Percentiles rank a stretch among this genome's conserved stretches.
phyloP scores from a whole-genome alignment of 1,140 invertebrate species.

The Mizuhopecten yessoensis region DNA sequence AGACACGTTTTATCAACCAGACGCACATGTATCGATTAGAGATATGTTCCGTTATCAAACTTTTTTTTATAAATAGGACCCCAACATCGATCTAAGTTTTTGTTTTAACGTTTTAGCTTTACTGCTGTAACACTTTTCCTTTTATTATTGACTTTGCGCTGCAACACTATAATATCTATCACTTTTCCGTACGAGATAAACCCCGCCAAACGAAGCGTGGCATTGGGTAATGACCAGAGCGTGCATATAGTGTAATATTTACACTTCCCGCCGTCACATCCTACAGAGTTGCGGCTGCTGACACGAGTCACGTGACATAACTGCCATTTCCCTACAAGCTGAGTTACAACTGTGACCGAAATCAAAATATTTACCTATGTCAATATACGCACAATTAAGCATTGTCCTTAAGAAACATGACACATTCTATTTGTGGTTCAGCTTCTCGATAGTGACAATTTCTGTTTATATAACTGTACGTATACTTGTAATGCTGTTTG shows the following conservation, averaged over 20 bases:
- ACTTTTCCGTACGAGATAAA: not conserved
- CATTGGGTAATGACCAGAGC: not conserved
- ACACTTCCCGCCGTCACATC: not conserved
- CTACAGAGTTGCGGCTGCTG: not conserved
- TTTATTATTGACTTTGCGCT: no score
- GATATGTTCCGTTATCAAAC: no score
- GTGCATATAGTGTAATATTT: constrained; percentile 24
- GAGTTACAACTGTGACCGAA: not conserved
- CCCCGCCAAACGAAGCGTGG: not conserved
- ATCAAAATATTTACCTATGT: not conserved
- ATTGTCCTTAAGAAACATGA: constrained; percentile 1
- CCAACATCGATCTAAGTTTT: no score
- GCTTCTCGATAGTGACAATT: no score
- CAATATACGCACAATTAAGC: not conserved
- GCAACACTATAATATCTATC: no score
- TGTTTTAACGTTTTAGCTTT: no score
- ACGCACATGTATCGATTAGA: no score
- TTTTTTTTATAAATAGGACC: no score
- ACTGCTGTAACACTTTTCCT: no score
- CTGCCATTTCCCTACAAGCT: not conserved
- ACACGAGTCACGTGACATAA: constrained; percentile 24
- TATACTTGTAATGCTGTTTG: no score
- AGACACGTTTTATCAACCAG: no score
- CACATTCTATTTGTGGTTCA: not conserved
- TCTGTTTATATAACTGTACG: no score